phyloP scores from a whole-genome alignment of 1,140 invertebrate genomes.

The Forficula auricularia region DNA sequence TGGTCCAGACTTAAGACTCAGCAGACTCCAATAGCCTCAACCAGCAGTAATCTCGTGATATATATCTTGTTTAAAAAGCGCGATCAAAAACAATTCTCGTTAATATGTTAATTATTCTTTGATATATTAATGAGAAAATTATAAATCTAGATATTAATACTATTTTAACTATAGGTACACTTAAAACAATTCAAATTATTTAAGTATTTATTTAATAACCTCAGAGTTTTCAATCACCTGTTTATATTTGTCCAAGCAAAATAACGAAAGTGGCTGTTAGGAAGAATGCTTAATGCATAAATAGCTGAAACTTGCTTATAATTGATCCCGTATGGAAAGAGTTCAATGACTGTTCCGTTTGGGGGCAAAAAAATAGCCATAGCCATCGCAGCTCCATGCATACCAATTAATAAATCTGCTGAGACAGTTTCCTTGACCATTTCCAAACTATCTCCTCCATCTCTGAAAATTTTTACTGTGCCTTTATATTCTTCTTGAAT shows the following conservation, averaged over 20 bases:
- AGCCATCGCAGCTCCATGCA: constrained; percentile 24
- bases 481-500: constrained; percentile 1
- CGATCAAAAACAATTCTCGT: too few relatives aligned
- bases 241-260: constrained; percentile 26
- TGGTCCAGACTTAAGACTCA: too few relatives aligned
- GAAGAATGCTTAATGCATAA: constrained; percentile 23
- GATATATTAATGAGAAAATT: too few relatives aligned
- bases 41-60: too few relatives aligned
- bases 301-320: constrained; percentile 30
- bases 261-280: constrained; percentile 24
- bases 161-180: too few relatives aligned
- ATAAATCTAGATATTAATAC: too few relatives aligned
- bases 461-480: constrained; percentile 2
- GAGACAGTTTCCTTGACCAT: constrained; percentile 16
- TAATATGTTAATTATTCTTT: too few relatives aligned
- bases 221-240: too few relatives aligned
- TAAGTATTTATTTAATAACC: too few relatives aligned
- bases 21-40: too few relatives aligned
- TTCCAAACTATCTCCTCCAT: constrained; percentile 3
- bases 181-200: too few relatives aligned
- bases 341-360: constrained; percentile 18
- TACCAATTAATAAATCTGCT: constrained; percentile 23
- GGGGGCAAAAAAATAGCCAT: constrained; percentile 20
- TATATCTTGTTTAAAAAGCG: too few relatives aligned
- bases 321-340: constrained; percentile 27